Base-by-base conservation (phyloP, 1,140 invertebrate genomes). In the Aphaenogaster rudis region DNA sequence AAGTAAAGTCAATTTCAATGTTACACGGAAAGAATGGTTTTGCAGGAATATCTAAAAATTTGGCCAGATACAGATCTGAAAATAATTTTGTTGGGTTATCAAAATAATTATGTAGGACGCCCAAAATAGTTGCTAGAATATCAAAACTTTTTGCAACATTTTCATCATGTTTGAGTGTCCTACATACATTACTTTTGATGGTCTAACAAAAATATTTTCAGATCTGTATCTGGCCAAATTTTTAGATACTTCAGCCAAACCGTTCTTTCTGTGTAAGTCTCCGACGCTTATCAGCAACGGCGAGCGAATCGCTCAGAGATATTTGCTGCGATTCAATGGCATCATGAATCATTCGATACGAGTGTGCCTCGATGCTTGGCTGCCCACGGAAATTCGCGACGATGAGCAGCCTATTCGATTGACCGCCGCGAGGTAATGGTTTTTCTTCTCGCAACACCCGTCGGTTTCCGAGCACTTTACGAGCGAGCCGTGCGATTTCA, bases 381-480 rank as follows among this genome's bases (percentile, higher is more conserved):
- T 74, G 67, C 52, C 57, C 80, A 59, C 67, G 69, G 54, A 82
- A 74, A 82, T 74, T 74, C 80, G 28, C 67, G 67, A 82, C 69
- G 28, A 82, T 54, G 28, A 48, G 67, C 67, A 61, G 39, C 28
- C 28, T 36, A 9, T 72, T 45, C 80, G 52, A 74, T 69, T 48
- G 80, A 82, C 28, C 52, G 78, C 63, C 78, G 78, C 78, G 63
- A 69, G 79, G 67, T 45, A 82, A 82, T 72, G 61, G 52, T 82
- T 82, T 82, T 72, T 74, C 54, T 74, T 74, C 39, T 42, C 54
- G 13, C 28, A 59, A 59, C 28, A 33, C 80, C 48, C 67, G 42
- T 42, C 67, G 79, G 28, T 82, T 72, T 36, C 52, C 64, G 67
- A 42, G 9, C 52, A 39, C 36, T 82, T 82, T 59, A 82, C 52